phyloP scores from a whole-genome alignment of 2,113 vertebrate species.

The Anoura caudifer region DNA sequence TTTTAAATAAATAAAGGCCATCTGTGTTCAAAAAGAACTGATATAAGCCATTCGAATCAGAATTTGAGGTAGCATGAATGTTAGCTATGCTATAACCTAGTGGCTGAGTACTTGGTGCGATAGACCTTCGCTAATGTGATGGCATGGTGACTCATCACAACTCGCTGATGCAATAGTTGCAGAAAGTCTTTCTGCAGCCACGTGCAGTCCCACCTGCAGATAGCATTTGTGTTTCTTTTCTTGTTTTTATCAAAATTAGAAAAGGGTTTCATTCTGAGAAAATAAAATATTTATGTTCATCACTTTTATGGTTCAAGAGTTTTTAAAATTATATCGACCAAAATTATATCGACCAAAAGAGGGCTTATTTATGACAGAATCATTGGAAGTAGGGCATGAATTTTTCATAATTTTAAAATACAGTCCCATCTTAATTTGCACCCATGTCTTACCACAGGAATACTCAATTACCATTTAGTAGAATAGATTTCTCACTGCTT shows the following conservation, averaged over 20 bases:
- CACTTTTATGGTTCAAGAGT: background rate
- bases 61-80: background rate
- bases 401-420: slow-evolving; percentile 36
- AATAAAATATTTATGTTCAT: slow-evolving; percentile 13
- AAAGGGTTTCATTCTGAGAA: background rate
- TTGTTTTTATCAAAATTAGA: background rate
- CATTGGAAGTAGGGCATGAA: slow-evolving; percentile 1
- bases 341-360: slow-evolving; percentile 3
- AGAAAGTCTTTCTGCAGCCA: background rate
- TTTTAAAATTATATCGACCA: slow-evolving; percentile 1
- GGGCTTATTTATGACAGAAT: background rate
- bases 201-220: background rate
- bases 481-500: background rate
- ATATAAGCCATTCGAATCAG: background rate
- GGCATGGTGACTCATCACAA: background rate
- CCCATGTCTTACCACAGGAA: background rate
- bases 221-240: background rate
- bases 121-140: background rate
- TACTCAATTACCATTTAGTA: background rate
- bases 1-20: slow-evolving; percentile 20
- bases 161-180: background rate
- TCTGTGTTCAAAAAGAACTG: background rate
- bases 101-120: background rate
- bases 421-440: background rate
- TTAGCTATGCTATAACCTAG: background rate